phyloP scores from a whole-genome alignment of 1,140 invertebrate species.

The Amyelois transitella region DNA sequence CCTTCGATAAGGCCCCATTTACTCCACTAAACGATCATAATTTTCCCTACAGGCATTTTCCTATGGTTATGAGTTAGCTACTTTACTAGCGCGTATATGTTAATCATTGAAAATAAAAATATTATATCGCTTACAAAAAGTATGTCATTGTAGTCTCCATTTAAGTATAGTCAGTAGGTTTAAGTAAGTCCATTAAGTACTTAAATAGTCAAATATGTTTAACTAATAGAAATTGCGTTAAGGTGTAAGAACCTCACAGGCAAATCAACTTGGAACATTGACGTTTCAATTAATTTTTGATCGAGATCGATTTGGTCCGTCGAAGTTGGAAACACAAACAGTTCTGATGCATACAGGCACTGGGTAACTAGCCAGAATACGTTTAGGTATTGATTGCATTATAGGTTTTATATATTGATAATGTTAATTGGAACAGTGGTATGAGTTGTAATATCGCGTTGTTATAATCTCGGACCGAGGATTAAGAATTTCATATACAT shows the following conservation, averaged over 20 bases:
- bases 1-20: neutral
- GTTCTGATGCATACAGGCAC: neutral
- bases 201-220: no score
- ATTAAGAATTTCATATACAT: neutral
- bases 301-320: neutral
- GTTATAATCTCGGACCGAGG: no score
- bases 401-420: no score
- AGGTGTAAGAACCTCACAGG: neutral
- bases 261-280: neutral
- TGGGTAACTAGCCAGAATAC: neutral
- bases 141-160: no score
- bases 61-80: neutral
- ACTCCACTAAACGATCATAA: neutral
- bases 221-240: no score
- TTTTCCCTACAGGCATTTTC: neutral
- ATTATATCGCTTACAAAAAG: no score
- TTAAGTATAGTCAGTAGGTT: no score
- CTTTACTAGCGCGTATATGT: neutral
- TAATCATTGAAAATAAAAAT: neutral
- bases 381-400: neutral
- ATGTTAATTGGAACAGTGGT: no score
- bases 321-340: neutral
- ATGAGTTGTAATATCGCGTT: no score
- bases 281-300: neutral
- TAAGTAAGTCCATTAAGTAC: no score